Percentiles rank a stretch among this genome's conserved stretches.
phyloP scores from a whole-genome alignment of 1,140 invertebrate species.

The Drosophila biarmipes region DNA sequence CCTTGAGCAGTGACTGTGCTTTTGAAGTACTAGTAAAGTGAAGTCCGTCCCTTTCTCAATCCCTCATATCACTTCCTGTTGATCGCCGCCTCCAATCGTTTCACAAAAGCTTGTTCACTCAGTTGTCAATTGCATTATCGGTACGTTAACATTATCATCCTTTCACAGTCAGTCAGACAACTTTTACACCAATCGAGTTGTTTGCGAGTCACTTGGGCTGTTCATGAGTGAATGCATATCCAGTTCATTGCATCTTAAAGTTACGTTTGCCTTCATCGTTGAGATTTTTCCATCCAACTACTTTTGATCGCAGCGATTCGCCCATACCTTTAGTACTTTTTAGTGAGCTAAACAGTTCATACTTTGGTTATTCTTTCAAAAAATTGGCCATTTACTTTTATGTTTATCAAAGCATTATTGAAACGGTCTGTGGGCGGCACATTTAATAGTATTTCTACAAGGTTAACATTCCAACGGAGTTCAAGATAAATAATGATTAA shows the following conservation, averaged over 20 bases:
- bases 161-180: background rate
- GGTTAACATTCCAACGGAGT: too few species aligned
- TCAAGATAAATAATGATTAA: too few species aligned
- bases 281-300: background rate
- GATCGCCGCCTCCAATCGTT: background rate
- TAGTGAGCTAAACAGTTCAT: background rate
- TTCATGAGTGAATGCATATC: constrained; percentile 1
- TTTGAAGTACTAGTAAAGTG: background rate
- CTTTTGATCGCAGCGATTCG: background rate
- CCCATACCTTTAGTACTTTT: background rate
- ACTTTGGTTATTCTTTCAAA: background rate
- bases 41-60: background rate
- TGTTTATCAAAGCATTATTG: too few species aligned
- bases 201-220: background rate
- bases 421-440: too few species aligned
- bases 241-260: constrained; percentile 5
- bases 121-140: constrained; percentile 6
- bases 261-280: background rate
- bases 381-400: background rate
- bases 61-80: background rate
- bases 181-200: background rate
- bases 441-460: too few species aligned
- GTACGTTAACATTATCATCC: background rate
- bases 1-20: background rate
- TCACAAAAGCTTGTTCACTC: constrained; percentile 1